Conservation (phyloP, 2,113 vertebrate species). For the Osmerus eperlanus region DNA sequence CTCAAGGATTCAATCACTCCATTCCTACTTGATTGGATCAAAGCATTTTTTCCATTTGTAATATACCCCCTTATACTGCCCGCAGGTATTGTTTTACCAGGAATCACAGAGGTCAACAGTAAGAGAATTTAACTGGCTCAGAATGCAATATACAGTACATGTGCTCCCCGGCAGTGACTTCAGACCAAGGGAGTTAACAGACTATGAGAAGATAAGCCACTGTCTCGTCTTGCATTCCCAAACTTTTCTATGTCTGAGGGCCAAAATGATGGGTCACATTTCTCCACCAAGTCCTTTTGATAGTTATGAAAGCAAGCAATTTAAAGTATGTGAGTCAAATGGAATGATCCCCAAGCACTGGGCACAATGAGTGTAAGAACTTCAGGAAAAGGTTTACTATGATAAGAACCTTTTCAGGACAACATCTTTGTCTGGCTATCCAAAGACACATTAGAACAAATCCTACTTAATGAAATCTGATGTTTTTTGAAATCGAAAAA, state of each 20-base stretch:
- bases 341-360: too few relatives aligned
- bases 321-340: too few relatives aligned
- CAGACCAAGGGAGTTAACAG: slow-evolving; percentile 19
- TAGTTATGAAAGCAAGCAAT: background rate
- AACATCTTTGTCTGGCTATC: too few relatives aligned
- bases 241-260: background rate
- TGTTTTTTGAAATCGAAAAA: background rate
- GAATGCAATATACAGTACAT: slow-evolving; percentile 23
- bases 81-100: slow-evolving; percentile 28
- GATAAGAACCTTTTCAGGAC: too few relatives aligned
- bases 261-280: background rate
- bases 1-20: slow-evolving; percentile 12
- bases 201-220: slow-evolving; percentile 19
- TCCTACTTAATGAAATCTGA: too few relatives aligned
- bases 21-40: slow-evolving; percentile 38
- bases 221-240: slow-evolving; percentile 18
- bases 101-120: slow-evolving; percentile 52
- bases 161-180: slow-evolving; percentile 23
- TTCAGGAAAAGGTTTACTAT: too few relatives aligned
- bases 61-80: slow-evolving; percentile 21
- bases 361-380: too few relatives aligned
- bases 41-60: slow-evolving; percentile 25
- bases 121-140: slow-evolving; percentile 23
- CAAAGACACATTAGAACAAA: too few relatives aligned
- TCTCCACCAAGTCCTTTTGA: background rate